Conservation (phyloP, 2,888 invertebrate genomes). For the Rotaria magnacalcarata region DNA sequence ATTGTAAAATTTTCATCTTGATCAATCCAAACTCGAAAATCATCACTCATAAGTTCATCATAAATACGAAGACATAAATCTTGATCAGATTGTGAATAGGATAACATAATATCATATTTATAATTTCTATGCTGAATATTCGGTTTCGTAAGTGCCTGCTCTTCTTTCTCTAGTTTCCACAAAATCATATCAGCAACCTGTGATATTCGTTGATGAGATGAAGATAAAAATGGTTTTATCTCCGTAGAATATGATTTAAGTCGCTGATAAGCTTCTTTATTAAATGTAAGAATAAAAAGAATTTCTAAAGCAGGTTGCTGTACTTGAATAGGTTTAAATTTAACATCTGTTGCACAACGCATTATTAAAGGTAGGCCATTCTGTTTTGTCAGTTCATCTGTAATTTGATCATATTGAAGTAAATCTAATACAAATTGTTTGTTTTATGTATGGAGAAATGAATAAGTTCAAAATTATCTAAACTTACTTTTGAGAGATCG, state of each 20-base stretch:
- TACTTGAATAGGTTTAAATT: neutral
- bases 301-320: neutral
- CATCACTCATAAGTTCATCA: too few species aligned
- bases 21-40: too few species aligned
- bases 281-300: neutral
- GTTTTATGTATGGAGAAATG: neutral
- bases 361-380: neutral
- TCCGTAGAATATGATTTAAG: neutral
- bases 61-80: too few species aligned
- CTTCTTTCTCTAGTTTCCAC: too few species aligned
- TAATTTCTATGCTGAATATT: too few species aligned
- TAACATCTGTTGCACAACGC: neutral
- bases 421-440: neutral
- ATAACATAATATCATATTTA: too few species aligned
- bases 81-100: too few species aligned
- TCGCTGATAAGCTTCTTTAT: neutral
- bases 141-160: too few species aligned
- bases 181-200: too few species aligned
- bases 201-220: too few species aligned
- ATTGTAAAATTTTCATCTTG: too few species aligned
- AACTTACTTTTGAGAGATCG: neutral
- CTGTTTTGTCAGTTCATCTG: neutral
- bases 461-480: neutral
- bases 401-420: neutral
- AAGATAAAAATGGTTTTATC: too few species aligned